phyloP scores from a whole-genome alignment of 2,888 invertebrate genomes.

The Dolichomitus sp. region DNA sequence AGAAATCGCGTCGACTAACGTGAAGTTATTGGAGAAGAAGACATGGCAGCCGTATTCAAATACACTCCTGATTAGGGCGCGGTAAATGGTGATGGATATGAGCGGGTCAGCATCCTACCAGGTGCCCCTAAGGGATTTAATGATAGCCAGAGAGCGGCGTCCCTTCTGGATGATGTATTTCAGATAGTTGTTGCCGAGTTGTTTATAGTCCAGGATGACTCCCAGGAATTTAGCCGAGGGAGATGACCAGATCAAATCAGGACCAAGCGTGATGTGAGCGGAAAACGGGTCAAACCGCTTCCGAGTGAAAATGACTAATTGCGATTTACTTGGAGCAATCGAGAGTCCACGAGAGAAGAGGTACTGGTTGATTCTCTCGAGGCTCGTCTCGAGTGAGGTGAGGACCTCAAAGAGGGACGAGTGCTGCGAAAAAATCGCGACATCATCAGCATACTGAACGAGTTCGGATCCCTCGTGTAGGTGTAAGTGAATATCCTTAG shows the following conservation, averaged over 20 bases:
- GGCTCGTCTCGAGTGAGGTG: neutral
- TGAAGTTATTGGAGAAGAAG: neutral
- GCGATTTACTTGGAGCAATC: slow-evolving; percentile 2
- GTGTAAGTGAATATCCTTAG: neutral
- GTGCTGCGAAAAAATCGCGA: neutral
- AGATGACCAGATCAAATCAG: neutral
- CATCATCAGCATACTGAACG: slow-evolving; percentile 15
- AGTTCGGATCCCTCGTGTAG: neutral
- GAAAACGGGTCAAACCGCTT: neutral
- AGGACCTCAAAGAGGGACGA: neutral
- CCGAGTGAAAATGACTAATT: neutral
- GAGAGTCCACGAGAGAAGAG: neutral
- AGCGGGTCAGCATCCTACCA: slow-evolving; percentile 2
- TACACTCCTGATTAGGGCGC: neutral
- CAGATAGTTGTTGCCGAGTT: neutral
- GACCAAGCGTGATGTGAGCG: neutral
- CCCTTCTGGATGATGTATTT: neutral
- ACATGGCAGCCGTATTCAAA: neutral
- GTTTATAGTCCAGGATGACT: neutral
- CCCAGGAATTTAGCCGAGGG: neutral
- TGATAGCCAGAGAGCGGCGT: neutral
- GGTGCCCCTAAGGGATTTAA: neutral
- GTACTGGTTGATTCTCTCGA: neutral
- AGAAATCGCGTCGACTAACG: neutral
- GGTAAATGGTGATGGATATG: neutral